These are phyloP conservation scores for Gambusia affinis DNA, from an alignment of 2,113 vertebrate species.

Conservation along the genomic window DNA sequence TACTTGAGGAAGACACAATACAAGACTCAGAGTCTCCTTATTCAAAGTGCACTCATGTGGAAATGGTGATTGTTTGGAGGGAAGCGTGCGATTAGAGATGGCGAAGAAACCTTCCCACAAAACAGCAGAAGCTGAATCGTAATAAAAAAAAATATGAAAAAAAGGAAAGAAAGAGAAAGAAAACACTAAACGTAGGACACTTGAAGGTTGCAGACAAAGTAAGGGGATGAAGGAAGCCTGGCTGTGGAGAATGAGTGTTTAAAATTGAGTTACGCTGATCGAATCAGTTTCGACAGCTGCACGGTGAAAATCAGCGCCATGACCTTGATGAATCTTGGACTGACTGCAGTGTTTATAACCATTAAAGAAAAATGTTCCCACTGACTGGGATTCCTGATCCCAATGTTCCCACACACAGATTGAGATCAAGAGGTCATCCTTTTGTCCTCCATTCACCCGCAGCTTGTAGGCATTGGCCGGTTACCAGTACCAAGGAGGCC, in stretches of 20 bases:
- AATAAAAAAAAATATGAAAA: background rate
- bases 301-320: background rate
- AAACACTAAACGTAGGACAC: constrained; percentile 28
- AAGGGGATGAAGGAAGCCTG: background rate
- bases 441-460: background rate
- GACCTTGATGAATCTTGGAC: constrained; percentile 52
- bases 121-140: constrained; percentile 32
- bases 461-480: background rate
- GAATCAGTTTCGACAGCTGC: constrained; percentile 46
- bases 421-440: background rate
- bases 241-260: constrained; percentile 11
- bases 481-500: background rate
- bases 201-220: constrained; percentile 40
- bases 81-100: constrained; percentile 2
- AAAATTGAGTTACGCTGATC: constrained; percentile 40
- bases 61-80: constrained; percentile 42
- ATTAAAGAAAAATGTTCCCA: constrained; percentile 39
- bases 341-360: constrained; percentile 56
- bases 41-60: constrained; percentile 64
- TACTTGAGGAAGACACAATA: constrained; percentile 43
- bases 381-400: constrained; percentile 4
- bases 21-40: constrained; percentile 32
- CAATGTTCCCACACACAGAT: background rate
- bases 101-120: constrained; percentile 8
- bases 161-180: constrained; percentile 4